These are phyloP conservation scores for Cheilosia impressa DNA, from an alignment of 2,888 invertebrate species.

Conservation along the genomic window DNA sequence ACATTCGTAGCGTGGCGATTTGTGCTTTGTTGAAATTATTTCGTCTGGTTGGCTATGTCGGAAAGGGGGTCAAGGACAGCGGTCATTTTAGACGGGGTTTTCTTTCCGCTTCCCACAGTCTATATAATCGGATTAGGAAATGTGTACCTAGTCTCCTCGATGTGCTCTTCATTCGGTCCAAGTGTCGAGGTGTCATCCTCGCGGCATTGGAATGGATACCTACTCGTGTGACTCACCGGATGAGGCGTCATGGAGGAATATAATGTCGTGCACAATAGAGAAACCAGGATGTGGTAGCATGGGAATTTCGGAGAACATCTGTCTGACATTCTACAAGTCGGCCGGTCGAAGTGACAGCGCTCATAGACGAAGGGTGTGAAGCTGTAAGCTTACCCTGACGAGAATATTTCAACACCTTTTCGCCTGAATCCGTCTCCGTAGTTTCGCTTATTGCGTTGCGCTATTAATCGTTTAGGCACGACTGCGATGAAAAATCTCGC, in stretches of 20 bases:
- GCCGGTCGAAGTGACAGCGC: too few species aligned
- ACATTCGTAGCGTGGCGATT: conserved; percentile 44
- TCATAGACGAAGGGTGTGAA: too few species aligned
- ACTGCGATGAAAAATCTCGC: conserved; percentile 16
- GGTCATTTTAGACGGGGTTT: background rate
- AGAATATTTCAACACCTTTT: background rate
- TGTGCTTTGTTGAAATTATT: conserved; percentile 29
- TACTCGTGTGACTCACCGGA: too few species aligned
- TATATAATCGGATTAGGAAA: conserved; percentile 20
- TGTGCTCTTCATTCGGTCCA: too few species aligned
- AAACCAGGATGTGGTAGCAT: too few species aligned
- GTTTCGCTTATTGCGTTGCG: conserved; percentile 24
- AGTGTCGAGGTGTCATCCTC: background rate
- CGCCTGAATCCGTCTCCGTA: conserved; percentile 40
- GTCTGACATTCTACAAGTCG: too few species aligned
- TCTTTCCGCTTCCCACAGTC: background rate
- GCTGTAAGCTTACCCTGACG: too few species aligned
- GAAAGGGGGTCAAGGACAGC: conserved; percentile 50
- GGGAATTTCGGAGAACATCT: too few species aligned
- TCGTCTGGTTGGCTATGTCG: background rate
- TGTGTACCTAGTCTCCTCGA: too few species aligned
- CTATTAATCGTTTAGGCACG: conserved; percentile 59
- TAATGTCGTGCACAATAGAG: too few species aligned
- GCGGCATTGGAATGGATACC: too few species aligned
- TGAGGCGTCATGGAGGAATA: too few species aligned